A percentile compares a stretch with the other conserved stretches of the same genome.
Conservation (phyloP, 2,113 vertebrate genomes). For the Callionymus lyra region DNA sequence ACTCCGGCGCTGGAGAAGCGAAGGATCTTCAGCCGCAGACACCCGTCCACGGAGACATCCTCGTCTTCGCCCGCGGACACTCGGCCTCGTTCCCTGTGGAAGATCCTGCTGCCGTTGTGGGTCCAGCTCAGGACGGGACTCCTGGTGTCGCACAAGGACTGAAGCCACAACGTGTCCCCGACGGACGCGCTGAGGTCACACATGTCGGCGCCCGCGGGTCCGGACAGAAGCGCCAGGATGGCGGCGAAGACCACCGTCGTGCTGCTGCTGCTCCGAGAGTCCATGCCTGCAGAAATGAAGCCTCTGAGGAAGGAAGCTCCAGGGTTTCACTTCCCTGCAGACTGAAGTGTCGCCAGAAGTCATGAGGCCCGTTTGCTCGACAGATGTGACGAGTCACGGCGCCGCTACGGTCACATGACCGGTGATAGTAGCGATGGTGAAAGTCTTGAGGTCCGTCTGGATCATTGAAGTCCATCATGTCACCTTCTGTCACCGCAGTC, state of each 20-base stretch:
- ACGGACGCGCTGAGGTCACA: conserved; percentile 26
- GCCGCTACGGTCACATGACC: no score
- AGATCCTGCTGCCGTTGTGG: conserved; percentile 28
- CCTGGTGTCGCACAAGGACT: conserved; percentile 8
- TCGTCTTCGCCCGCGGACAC: conserved; percentile 24
- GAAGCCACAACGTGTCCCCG: conserved; percentile 25
- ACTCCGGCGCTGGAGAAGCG: conserved; percentile 20
- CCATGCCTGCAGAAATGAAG: no score
- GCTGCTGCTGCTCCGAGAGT: no score
- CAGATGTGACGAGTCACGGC: no score
- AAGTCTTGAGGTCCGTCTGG: no score
- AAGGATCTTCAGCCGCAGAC: conserved; percentile 33
- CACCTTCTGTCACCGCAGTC: no score
- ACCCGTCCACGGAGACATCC: conserved; percentile 29
- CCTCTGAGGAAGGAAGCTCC: no score
- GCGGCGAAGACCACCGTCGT: conserved; percentile 19
- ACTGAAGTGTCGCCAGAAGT: no score
- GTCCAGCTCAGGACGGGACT: conserved; percentile 35
- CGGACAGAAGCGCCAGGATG: conserved; percentile 7
- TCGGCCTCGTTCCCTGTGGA: neutral
- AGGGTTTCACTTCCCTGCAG: no score
- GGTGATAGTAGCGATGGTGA: no score
- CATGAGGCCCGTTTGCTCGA: no score
- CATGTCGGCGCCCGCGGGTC: conserved; percentile 10
- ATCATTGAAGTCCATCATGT: no score